A percentile compares a stretch with the other conserved stretches of the same genome.
Evolutionary conservation across 1,140 invertebrate species (phyloP).

Genomic region (Sminthurides bifidus): DNA sequence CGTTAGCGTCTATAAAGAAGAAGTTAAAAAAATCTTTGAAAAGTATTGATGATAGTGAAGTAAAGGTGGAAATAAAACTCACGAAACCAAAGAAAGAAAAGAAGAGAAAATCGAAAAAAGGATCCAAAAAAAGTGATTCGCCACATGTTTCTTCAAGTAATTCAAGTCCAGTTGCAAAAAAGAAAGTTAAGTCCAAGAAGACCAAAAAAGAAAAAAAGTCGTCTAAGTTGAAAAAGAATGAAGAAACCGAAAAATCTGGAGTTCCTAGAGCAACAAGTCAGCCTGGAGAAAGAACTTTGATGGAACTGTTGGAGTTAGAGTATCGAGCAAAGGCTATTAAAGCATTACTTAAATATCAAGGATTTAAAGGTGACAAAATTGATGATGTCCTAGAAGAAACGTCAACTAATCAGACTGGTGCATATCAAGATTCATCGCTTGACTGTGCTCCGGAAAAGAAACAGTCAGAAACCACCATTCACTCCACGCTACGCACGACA

Average conservation of each 20-base stretch:
- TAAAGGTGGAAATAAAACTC: background rate
- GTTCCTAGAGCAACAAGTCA: too few relatives aligned
- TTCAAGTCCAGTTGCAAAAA: too few relatives aligned
- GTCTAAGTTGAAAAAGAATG: too few relatives aligned
- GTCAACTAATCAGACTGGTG: too few relatives aligned
- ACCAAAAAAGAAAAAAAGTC: too few relatives aligned
- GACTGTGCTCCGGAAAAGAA: too few relatives aligned
- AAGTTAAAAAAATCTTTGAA: background rate
- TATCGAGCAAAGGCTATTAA: slow-evolving; percentile 21
- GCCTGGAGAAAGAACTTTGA: slow-evolving; percentile 13
- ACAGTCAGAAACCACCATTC: too few relatives aligned
- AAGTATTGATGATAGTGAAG: background rate
- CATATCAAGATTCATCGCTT: too few relatives aligned
- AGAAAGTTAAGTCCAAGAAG: too few relatives aligned
- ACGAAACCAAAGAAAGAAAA: background rate
- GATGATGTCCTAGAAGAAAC: slow-evolving; percentile 6
- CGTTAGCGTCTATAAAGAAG: background rate
- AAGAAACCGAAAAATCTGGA: too few relatives aligned
- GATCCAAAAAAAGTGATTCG: background rate
- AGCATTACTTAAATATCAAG: slow-evolving; percentile 18
- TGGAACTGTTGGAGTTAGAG: slow-evolving; percentile 23
- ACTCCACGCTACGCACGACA: too few relatives aligned
- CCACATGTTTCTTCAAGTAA: background rate
- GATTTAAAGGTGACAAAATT: background rate
- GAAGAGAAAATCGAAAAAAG: background rate